Evolutionary conservation across 1,140 invertebrate genomes (phyloP), one percentile per base, ranked within the genome.

Genomic region (Riptortus pedestris): DNA sequence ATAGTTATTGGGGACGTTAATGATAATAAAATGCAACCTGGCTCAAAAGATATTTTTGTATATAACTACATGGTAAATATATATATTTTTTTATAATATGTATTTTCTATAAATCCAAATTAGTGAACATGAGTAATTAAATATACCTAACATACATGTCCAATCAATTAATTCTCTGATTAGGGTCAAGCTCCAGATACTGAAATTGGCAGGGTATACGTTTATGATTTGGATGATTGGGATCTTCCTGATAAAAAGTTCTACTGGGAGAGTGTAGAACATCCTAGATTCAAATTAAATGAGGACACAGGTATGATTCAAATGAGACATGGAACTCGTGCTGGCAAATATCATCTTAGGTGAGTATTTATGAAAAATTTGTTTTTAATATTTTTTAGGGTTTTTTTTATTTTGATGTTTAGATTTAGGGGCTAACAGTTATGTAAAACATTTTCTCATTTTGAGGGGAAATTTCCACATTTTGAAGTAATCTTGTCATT

Each of bases 161-260:
- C n/a, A n/a, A n/a, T n/a, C n/a, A n/a, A n/a, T n/a, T n/a, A n/a
- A n/a, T n/a, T n/a, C n/a, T n/a, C n/a, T n/a, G n/a, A n/a, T 74
- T 81, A 94, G 85, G 90, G 91, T 55, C 86, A 91, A 76, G 87
- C 90, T 66, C 91, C 90, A 1, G 88, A 94, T 68, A 93, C 91
- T 0, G 89, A 91, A 74, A 93, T 98, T 66, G 95, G 96, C 26
- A 80, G 91, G 65, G 94, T 97, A 1, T 96, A 97, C 74, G 93
- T 96, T 0, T 91, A 93, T 73, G 95, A 98, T 78, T 76, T 93
- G 48, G 95, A 98, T 74, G 95, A 98, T 73, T 98, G 93, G 94
- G 95, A 98, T 79, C 74, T 96, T 66, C 89, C 90, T 0, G 94
- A 98, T 73, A 98, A 98, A 73, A 93, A 91, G 71, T 98, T 96